These are phyloP conservation scores for Sebastes kiyomatsui DNA, from an alignment of 2,797 vertebrate genomes.

Conservation along the genomic window DNA sequence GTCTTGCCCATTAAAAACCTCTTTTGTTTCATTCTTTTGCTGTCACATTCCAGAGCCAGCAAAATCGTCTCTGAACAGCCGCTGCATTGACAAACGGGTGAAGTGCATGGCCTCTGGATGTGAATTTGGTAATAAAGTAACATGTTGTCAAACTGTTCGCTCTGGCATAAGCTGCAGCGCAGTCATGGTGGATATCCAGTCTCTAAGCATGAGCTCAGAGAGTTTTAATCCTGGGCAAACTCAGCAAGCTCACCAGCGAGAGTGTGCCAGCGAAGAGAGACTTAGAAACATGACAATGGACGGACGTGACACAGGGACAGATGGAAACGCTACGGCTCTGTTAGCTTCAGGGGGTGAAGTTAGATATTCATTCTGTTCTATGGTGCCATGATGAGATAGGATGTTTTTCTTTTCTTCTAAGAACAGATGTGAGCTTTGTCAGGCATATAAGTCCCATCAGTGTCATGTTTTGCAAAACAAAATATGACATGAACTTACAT, in stretches of 20 bases:
- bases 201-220: constrained; percentile 61
- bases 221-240: constrained; percentile 70
- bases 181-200: constrained; percentile 54
- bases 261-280: constrained; percentile 48
- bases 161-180: constrained; percentile 52
- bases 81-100: neutral
- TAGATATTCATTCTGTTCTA: constrained; percentile 3
- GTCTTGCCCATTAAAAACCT: constrained; percentile 14
- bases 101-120: neutral
- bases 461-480: neutral
- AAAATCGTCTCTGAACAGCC: neutral
- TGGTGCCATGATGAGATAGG: neutral
- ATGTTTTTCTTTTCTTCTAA: neutral
- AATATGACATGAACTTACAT: neutral
- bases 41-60: neutral
- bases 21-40: neutral
- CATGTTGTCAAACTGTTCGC: constrained; percentile 64
- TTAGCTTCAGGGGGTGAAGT: constrained; percentile 7
- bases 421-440: neutral
- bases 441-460: neutral
- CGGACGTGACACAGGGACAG: constrained; percentile 12
- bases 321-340: neutral
- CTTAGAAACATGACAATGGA: constrained; percentile 49
- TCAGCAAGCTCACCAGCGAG: constrained; percentile 47
- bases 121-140: constrained; percentile 59